Percentiles rank a stretch among this genome's conserved stretches.
Conservation (phyloP, 2,888 invertebrate genomes). For the Tiliacea aurago region DNA sequence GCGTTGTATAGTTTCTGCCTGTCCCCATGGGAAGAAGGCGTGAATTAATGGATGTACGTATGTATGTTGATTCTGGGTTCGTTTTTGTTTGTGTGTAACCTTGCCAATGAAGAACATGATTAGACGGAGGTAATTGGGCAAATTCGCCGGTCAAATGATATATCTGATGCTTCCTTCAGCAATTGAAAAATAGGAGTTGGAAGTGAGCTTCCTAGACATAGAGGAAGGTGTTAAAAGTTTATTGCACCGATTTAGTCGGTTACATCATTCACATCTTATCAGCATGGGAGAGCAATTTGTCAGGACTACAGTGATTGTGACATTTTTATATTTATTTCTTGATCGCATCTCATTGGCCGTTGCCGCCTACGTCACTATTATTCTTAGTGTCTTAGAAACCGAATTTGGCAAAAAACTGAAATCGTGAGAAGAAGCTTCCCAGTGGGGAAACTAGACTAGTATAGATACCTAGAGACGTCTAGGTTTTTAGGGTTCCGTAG, state of each 20-base stretch:
- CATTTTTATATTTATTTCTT: neutral
- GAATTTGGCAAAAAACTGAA: neutral
- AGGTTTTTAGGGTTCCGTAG: neutral
- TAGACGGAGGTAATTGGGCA: slow-evolving; percentile 32
- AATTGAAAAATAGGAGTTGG: slow-evolving; percentile 48
- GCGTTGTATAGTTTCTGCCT: too few relatives aligned
- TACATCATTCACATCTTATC: slow-evolving; percentile 12
- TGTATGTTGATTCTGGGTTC: neutral
- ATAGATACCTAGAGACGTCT: neutral
- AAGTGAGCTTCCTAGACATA: slow-evolving; percentile 32
- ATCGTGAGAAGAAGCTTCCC: neutral
- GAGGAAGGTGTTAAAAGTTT: slow-evolving; percentile 16
- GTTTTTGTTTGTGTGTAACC: slow-evolving; percentile 26
- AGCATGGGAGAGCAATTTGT: slow-evolving; percentile 11
- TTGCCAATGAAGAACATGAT: slow-evolving; percentile 47
- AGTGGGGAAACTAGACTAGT: neutral
- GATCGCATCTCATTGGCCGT: neutral
- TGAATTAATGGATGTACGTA: too few relatives aligned
- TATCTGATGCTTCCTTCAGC: slow-evolving; percentile 14
- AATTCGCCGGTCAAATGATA: slow-evolving; percentile 21
- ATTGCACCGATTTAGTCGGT: slow-evolving; percentile 35
- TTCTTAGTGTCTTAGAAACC: neutral
- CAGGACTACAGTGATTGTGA: neutral
- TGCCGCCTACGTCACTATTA: neutral
- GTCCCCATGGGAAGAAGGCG: too few relatives aligned